Percentiles rank a stretch among this genome's conserved stretches.
Evolutionary conservation across 2,797 vertebrate species (phyloP).

Genomic region (Galaxias olidus): DNA sequence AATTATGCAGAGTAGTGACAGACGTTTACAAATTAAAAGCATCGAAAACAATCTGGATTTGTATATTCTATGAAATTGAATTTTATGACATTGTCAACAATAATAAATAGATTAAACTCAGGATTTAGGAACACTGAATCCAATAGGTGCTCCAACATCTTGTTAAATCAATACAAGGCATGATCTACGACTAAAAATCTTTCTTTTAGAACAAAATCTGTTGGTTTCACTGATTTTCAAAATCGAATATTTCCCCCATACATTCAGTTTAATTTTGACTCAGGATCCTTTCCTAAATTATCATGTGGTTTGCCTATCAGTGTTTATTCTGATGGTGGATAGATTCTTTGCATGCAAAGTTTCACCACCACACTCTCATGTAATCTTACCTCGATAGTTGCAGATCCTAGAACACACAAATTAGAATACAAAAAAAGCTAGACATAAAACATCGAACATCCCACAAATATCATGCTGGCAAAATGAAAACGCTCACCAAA

Average conservation of each 20-base stretch:
- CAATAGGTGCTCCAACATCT: too few relatives aligned
- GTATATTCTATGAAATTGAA: not conserved
- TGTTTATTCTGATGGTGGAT: constrained; percentile 37
- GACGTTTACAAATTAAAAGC: not conserved
- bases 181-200: too few relatives aligned
- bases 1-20: not conserved
- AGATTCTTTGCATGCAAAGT: constrained; percentile 64
- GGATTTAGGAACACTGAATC: too few relatives aligned
- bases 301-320: constrained; percentile 37
- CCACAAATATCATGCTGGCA: constrained; percentile 49
- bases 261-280: constrained; percentile 15
- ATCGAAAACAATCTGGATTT: not conserved
- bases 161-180: too few relatives aligned
- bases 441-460: constrained; percentile 42
- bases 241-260: constrained; percentile 10
- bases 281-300: constrained; percentile 9
- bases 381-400: constrained; percentile 72
- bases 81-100: too few relatives aligned
- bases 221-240: not conserved
- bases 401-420: constrained; percentile 68
- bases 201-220: too few relatives aligned
- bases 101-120: too few relatives aligned
- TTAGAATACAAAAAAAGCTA: constrained; percentile 56
- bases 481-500: constrained; percentile 37
- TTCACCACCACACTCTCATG: constrained; percentile 53